Conservation (phyloP, 2,113 vertebrate species). For the Myocastor coypus region DNA sequence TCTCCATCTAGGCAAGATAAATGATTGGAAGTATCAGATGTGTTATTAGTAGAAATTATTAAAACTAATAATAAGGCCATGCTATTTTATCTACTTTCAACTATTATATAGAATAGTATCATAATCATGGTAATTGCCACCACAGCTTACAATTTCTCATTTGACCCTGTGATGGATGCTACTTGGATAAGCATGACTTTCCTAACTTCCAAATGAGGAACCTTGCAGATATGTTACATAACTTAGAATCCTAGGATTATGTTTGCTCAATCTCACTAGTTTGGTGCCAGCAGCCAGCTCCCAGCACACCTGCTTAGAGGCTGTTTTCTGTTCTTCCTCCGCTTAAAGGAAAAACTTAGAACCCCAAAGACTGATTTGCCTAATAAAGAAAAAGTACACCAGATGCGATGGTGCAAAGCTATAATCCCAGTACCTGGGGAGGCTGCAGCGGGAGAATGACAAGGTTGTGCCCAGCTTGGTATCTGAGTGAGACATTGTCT, state of each 20-base stretch:
- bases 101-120: not conserved
- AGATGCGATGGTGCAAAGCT: not conserved
- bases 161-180: not conserved
- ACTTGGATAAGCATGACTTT: not conserved
- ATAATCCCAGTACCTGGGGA: not conserved
- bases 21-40: not conserved
- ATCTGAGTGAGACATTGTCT: not conserved
- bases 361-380: not conserved
- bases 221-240: not conserved
- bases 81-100: not conserved
- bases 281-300: not conserved
- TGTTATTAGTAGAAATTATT: constrained; percentile 16
- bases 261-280: not conserved
- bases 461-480: not conserved
- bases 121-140: not conserved
- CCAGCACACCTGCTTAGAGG: not conserved
- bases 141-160: not conserved
- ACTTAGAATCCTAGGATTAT: not conserved
- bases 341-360: not conserved
- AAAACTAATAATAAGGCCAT: not conserved
- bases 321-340: not conserved
- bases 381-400: constrained; percentile 2
- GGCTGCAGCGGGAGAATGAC: not conserved
- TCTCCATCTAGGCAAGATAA: not conserved
- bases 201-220: not conserved